Conservation (phyloP, 2,888 invertebrate genomes). For the Syritta pipiens region DNA sequence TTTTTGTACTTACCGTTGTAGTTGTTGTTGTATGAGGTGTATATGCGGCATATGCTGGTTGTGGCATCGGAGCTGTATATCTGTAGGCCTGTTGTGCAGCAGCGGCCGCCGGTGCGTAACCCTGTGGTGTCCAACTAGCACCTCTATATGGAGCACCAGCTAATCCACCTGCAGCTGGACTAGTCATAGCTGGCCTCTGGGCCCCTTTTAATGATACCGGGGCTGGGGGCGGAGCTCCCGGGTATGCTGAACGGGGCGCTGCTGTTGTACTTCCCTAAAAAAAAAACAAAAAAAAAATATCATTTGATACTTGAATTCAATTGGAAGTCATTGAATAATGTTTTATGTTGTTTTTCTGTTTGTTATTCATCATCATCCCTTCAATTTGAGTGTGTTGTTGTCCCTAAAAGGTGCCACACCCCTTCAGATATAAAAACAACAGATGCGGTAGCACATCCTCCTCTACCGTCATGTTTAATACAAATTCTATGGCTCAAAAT, state of each 20-base stretch:
- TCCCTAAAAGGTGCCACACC: too few species aligned
- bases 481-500: slow-evolving; percentile 16
- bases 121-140: slow-evolving; percentile 79
- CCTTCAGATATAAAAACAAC: not conserved
- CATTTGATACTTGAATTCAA: slow-evolving; percentile 9
- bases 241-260: slow-evolving; percentile 78
- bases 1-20: slow-evolving; percentile 79
- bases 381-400: too few species aligned
- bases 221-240: slow-evolving; percentile 79
- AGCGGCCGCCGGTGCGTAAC: slow-evolving; percentile 78
- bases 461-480: too few species aligned
- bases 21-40: slow-evolving; percentile 79
- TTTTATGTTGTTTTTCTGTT: not conserved
- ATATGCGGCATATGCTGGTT: slow-evolving; percentile 79
- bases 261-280: slow-evolving; percentile 75
- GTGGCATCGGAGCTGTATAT: slow-evolving; percentile 79
- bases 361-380: not conserved
- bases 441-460: not conserved
- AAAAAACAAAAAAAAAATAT: slow-evolving; percentile 18
- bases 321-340: not conserved
- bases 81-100: slow-evolving; percentile 79
- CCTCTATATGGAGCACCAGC: slow-evolving; percentile 79
- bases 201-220: slow-evolving; percentile 79
- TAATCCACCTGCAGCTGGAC: slow-evolving; percentile 79
- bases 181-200: slow-evolving; percentile 79